Evolutionary conservation across 2,113 vertebrate genomes (phyloP), one percentile per base, ranked within the genome.

Genomic region (Bos javanicus): DNA sequence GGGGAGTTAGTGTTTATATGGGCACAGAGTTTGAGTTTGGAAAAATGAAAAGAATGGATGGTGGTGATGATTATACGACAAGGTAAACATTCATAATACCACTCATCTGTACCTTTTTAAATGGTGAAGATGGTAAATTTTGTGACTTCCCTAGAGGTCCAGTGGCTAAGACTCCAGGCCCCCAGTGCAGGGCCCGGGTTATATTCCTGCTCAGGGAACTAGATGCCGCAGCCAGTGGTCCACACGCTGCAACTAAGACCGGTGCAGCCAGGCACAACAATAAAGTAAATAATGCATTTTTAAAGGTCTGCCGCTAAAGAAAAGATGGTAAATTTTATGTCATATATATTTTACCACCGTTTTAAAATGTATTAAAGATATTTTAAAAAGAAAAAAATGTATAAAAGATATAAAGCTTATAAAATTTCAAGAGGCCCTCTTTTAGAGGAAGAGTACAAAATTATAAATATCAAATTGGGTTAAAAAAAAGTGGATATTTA

Each of bases 131-230:
- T 25, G 23, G 36, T 12, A 74, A 74, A 25, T 13, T 74, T 39
- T 74, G 67, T 74, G 36, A 23, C 67, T 39, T 74, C 19, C 67
- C 36, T 74, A 39, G 67, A 7, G n/a, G 67, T 25, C 21, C 36
- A 74, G 36, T 25, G 67, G 67, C 21, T 74, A 71, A 39, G 36
- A 13, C 67, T 74, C 67, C 36, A 74, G 19, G 67, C 67, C 39
- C 36, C 21, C 10, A 39, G 6, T 3, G 0, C 19, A 71, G n/a
- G 67, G 21, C 36, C 36, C 0, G 0, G 21, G 19, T 23, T 23
- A 25, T 25, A 3, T 23, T 39, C 67, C 67, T 74, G n/a, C 67
- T 39, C 67, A 23, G 67, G 36, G 19, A 71, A 12, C 10, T 71
- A 39, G 67, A 71, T 2, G n/a, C 36, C n/a, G 12, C n/a, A 39